Evolutionary conservation across 2,888 invertebrate genomes (phyloP).

Genomic region (Ormyrus thymus): DNA sequence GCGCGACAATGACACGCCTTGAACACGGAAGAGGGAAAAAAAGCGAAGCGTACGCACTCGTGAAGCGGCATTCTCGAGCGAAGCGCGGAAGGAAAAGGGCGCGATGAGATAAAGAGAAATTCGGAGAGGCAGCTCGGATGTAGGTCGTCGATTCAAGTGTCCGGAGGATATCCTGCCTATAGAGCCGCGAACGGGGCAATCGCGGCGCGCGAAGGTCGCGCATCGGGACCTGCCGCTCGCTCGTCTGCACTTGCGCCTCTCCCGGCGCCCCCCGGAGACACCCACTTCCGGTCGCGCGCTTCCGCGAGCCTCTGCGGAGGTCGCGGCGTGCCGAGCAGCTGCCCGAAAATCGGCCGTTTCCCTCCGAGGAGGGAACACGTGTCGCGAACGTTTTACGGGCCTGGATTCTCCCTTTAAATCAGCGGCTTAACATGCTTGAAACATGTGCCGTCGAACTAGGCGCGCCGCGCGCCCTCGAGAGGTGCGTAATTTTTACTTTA

Average conservation of each 20-base stretch:
- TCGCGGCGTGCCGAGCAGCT: no score
- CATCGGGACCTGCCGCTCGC: conserved; percentile 16
- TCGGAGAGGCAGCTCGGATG: conserved; percentile 55
- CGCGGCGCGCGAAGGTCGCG: neutral
- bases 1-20: conserved; percentile 10
- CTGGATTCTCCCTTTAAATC: no score
- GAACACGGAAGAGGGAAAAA: neutral
- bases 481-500: no score
- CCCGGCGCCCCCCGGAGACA: conserved; percentile 11
- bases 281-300: conserved; percentile 31
- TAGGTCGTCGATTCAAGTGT: conserved; percentile 69
- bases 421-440: no score
- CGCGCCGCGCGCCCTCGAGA: no score
- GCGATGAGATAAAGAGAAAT: conserved; percentile 13
- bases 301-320: neutral
- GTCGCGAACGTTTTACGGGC: no score
- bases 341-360: no score
- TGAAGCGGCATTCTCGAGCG: neutral
- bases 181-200: conserved; percentile 55
- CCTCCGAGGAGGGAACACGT: no score
- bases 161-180: conserved; percentile 70
- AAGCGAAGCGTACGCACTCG: neutral
- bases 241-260: conserved; percentile 8
- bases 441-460: no score
- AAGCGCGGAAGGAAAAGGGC: neutral